These are phyloP conservation scores for Penelope pileata DNA, from an alignment of 2,113 vertebrate species.

Conservation along the genomic window DNA sequence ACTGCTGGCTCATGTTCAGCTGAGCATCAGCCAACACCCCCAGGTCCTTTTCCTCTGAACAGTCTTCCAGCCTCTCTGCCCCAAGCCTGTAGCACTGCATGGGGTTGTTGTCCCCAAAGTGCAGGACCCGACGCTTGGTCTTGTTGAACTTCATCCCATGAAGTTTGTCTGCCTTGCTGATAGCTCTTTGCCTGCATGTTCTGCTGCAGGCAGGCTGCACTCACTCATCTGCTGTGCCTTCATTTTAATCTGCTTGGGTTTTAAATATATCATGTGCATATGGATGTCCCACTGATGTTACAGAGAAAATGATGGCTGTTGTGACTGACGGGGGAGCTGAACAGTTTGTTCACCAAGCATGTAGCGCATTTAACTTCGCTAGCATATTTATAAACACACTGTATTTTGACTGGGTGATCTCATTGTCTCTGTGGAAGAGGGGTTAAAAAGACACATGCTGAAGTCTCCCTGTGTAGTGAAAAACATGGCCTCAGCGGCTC, in stretches of 20 bases:
- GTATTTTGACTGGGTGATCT: constrained; percentile 1
- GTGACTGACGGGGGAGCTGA: not conserved
- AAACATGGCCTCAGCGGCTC: not conserved
- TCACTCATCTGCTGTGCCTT: not conserved
- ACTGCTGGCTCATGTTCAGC: no score
- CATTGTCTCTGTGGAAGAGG: not conserved
- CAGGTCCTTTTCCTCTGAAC: no score
- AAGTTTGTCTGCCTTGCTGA: no score
- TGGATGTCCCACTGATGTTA: not conserved
- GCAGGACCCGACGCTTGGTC: no score
- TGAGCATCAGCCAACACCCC: no score
- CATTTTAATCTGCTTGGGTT: not conserved
- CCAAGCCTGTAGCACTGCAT: no score
- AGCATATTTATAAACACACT: not conserved
- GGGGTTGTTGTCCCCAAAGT: no score
- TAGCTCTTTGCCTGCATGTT: not conserved
- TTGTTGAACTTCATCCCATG: no score
- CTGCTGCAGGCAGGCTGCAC: not conserved
- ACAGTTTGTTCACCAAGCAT: not conserved
- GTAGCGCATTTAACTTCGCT: not conserved
- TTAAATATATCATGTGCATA: not conserved
- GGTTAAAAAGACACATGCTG: not conserved
- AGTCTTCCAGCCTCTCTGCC: no score
- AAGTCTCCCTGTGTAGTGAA: not conserved
- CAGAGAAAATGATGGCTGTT: not conserved